phyloP scores from a whole-genome alignment of 2,113 vertebrate species.

The human region GRCh38 chr3:71160501-71161000 shows the following conservation, averaged over 20 bases:
- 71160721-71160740: accelerated
- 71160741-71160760: not conserved
- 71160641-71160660: not conserved
- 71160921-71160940: not conserved
- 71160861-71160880: not conserved
- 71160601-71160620: not conserved
- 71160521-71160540: not conserved
- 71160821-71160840: not conserved
- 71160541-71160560: not conserved
- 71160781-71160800: not conserved
- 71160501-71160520: constrained; percentile 15
- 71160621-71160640: not conserved
- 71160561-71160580: not conserved
- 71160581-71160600: not conserved
- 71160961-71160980: not conserved
- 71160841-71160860: not conserved
- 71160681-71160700: too few relatives aligned
- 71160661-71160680: not conserved
- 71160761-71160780: not conserved
- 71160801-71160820: not conserved
- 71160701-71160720: not conserved
- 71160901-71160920: too few relatives aligned
- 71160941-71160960: not conserved
- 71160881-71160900: not conserved
- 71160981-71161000: not conserved